phyloP scores from a whole-genome alignment of 2,888 invertebrate genomes.

The Norana najaformis region DNA sequence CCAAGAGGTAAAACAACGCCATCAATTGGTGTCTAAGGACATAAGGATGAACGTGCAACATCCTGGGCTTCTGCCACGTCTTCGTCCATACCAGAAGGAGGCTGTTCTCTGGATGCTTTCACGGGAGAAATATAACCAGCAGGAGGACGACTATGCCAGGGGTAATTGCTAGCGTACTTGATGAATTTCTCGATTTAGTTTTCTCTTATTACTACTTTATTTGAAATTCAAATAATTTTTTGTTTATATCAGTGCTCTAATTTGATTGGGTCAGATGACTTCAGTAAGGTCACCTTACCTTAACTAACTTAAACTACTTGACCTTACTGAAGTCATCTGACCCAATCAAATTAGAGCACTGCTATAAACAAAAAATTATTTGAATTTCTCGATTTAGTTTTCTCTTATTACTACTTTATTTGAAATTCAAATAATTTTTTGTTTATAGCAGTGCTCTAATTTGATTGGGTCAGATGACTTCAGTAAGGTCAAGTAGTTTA shows the following conservation, averaged over 20 bases:
- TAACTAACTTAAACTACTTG: too few species aligned
- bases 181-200: neutral
- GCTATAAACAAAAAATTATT: neutral
- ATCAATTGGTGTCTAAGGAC: constrained; percentile 39
- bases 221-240: neutral
- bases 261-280: neutral
- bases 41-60: constrained; percentile 50
- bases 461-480: neutral
- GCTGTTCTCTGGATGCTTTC: constrained; percentile 75
- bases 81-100: constrained; percentile 71
- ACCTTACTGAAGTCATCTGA: neutral
- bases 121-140: constrained; percentile 63
- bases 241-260: neutral
- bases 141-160: neutral
- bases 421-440: neutral
- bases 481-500: too few species aligned
- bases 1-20: constrained; percentile 51
- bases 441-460: neutral
- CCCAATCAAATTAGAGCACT: neutral
- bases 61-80: constrained; percentile 64
- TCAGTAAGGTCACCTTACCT: too few species aligned
- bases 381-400: neutral
- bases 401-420: neutral
- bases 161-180: neutral
- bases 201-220: neutral